phyloP scores from a whole-genome alignment of 1,140 invertebrate species.

The Lethrus apterus region DNA sequence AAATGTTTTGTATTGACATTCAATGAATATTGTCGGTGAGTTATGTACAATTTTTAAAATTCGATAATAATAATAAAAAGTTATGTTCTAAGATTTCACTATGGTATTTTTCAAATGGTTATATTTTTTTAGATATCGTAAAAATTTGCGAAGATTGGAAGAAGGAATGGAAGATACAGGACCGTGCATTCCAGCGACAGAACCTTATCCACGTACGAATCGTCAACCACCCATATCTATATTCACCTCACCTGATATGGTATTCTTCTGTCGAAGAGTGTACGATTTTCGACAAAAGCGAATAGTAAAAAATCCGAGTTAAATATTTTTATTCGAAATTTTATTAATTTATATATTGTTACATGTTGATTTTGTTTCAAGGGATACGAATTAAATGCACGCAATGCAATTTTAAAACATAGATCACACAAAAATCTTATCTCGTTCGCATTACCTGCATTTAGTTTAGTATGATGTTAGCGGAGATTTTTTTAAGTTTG shows the following conservation, averaged over 20 bases:
- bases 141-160: slow-evolving; percentile 53
- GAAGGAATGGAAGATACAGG: slow-evolving; percentile 50
- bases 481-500: no score
- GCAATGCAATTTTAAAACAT: no score
- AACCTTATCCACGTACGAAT: slow-evolving; percentile 46
- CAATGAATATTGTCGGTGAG: slow-evolving; percentile 93
- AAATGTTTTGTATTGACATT: slow-evolving; percentile 95
- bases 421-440: no score
- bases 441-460: no score
- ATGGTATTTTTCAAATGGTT: background rate
- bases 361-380: no score
- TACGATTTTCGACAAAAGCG: slow-evolving; percentile 89
- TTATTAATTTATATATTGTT: slow-evolving; percentile 36
- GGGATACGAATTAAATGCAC: no score
- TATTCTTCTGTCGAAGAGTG: slow-evolving; percentile 89
- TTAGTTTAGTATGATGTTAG: no score
- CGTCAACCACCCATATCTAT: slow-evolving; percentile 65
- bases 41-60: background rate
- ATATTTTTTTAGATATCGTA: slow-evolving; percentile 47
- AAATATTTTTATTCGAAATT: slow-evolving; percentile 38
- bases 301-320: slow-evolving; percentile 62
- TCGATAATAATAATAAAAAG: background rate
- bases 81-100: background rate
- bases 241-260: slow-evolving; percentile 69
- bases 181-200: slow-evolving; percentile 51